phyloP scores from a whole-genome alignment of 2,797 vertebrate genomes.

The Enteromius unitaeniatus region DNA sequence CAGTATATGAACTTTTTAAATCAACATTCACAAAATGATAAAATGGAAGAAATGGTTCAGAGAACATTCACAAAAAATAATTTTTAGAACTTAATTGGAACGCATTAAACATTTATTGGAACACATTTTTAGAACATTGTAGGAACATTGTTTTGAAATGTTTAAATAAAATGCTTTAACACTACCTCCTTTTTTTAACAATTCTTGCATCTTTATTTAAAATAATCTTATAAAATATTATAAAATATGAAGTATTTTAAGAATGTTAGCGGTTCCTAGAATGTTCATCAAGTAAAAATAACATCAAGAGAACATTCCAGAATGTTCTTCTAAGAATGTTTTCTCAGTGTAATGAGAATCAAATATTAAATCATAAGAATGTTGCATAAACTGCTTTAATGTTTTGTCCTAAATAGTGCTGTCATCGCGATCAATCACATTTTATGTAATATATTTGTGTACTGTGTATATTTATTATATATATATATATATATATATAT shows the following conservation, averaged over 20 bases:
- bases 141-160: neutral
- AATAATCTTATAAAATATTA: too few species aligned
- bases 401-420: neutral
- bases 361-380: neutral
- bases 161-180: neutral
- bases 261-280: neutral
- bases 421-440: too few species aligned
- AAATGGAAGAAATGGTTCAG: too few species aligned
- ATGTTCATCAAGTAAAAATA: neutral
- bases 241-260: too few species aligned
- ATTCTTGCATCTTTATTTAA: neutral
- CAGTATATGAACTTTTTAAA: too few species aligned
- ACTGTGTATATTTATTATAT: too few species aligned
- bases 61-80: accelerated
- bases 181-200: neutral
- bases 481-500: too few species aligned
- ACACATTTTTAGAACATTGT: neutral
- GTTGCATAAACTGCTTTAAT: neutral
- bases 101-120: neutral
- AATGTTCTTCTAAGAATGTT: neutral
- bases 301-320: neutral
- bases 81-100: neutral
- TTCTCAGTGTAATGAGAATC: neutral
- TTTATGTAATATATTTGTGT: too few species aligned
- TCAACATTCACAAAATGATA: too few species aligned